Evolutionary conservation across 2,888 invertebrate species (phyloP), one percentile per base, ranked within the genome.

Genomic region (Acrobasis repandana): DNA sequence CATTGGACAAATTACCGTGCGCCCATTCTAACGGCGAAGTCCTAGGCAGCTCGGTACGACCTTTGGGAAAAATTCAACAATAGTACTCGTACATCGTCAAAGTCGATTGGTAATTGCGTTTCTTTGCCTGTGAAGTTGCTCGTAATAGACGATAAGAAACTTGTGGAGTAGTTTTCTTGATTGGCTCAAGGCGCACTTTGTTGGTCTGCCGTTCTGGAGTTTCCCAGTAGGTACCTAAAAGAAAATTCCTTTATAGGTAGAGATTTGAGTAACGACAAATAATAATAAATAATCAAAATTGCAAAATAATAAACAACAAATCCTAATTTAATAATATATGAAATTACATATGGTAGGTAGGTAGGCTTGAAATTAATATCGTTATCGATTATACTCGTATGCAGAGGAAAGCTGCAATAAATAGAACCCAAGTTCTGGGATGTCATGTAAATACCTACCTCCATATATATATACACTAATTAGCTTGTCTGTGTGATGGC

Each of bases 51-150:
- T 5, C 18, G 49, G 49, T 38, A 50, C 38, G 49, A 50, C 58
- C 58, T 58, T 58, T 58, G 58, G 58, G 58, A 58, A 58, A 58
- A 49, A 58, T 34, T 49, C 15, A 58, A 58, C 58, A 58, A 58
- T 58, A 58, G 58, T 50, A 49, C 34, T 34, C 49, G 46, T 56
- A 8, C 33, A 58, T 11, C 16, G 58, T 34, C 48, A 6, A 47
- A 33, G 48, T 47, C 34, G 18, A 58, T 11, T 16, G 58, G 48
- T 58, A 58, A 58, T 58, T 58, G 47, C 14, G 57, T 57, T 57
- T 57, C 57, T 58, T 48, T 46, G 47, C 18, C 58, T 56, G 54
- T 43, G 54, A 54, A 54, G 54, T 54, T 54, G 38, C 20, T 54
- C 38, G 18, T 43, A 38, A 20, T 38, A 15, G 20, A 54, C 20